Base-by-base conservation (phyloP, 2,888 invertebrate species). In the Meganola albula region DNA sequence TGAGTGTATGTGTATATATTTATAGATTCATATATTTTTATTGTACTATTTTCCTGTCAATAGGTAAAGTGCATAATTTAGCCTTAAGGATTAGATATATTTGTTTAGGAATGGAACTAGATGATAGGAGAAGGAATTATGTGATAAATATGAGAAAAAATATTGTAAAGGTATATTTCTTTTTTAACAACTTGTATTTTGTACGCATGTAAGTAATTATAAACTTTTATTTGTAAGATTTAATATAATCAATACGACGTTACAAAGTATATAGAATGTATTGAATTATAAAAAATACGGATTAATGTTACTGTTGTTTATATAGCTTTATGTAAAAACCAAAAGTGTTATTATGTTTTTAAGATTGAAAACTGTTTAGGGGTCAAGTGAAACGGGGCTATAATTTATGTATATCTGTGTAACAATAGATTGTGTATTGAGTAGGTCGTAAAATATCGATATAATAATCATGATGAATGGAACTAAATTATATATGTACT, bases 321-420 rank as follows among this genome's bases (percentile, higher is more conserved):
- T 73, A 83, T 74, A 84, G 82, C 79, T 83, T 79, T 84, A 80
- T 76, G 74, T 73, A 68, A 69, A 77, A 78, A 82, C 82, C 83
- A 79, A 84, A 83, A 76, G 78, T 80, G 83, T 83, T 83, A 78
- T 78, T 80, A 79, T 75, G 78, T 82, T 82, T 75, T 75, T 78
- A 80, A 75, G 74, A 64, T 56, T 59, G 58, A 61, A 57, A 59
- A 60, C 59, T 49, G 46, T 52, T 53, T 53, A 53, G 48, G 31
- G 38, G 28, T 58, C 56, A 20, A 3, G 3, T 7, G 54, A 53
- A 36, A 49, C 27, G 37, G 47, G 49, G 36, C 31, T 44, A 46
- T 51, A 48, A 56, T 40, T 43, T n/a, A n/a, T n/a, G n/a, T n/a
- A n/a, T n/a, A n/a, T n/a, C 36, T 28, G 46, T 40, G 13, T 44